phyloP scores from a whole-genome alignment of 2,888 invertebrate genomes.

The Prosapia bicincta region DNA sequence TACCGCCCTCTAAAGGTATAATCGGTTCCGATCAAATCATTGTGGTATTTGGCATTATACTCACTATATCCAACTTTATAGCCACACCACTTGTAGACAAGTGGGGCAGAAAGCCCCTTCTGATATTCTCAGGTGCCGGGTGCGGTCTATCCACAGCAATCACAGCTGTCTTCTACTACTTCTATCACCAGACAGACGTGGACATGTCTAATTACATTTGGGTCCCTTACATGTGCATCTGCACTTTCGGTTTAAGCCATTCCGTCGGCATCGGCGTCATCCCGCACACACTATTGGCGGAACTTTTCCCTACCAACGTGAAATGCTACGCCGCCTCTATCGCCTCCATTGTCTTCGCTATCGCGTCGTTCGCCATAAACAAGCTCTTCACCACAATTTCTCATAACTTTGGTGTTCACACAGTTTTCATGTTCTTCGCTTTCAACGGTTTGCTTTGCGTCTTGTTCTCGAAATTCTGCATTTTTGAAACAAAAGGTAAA shows the following conservation, averaged over 20 bases:
- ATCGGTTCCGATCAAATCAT: conserved; percentile 26
- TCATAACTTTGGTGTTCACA: conserved; percentile 60
- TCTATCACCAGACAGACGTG: conserved; percentile 36
- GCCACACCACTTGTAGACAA: conserved; percentile 46
- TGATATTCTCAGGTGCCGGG: conserved; percentile 42
- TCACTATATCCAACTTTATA: conserved; percentile 49
- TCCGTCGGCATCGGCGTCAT: conserved; percentile 54
- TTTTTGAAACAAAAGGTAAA: conserved; percentile 68
- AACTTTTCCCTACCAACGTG: conserved; percentile 37
- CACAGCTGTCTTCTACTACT: conserved; percentile 34
- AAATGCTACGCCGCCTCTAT: conserved; percentile 37
- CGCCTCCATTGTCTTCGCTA: conserved; percentile 36
- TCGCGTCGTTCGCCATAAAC: conserved; percentile 35
- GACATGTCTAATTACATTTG: conserved; percentile 48
- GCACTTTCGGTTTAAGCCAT: conserved; percentile 58
- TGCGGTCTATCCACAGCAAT: conserved; percentile 29
- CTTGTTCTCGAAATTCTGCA: conserved; percentile 46
- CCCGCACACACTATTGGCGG: conserved; percentile 37
- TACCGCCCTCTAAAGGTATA: conserved; percentile 49
- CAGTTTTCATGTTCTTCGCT: conserved; percentile 58
- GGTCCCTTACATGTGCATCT: conserved; percentile 51
- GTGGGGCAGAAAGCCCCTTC: conserved; percentile 33
- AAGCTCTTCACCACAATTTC: conserved; percentile 55
- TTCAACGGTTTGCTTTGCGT: conserved; percentile 59
- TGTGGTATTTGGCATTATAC: conserved; percentile 52